Evolutionary conservation across 2,888 invertebrate genomes (phyloP), one percentile per base, ranked within the genome.

Genomic region (Drosophila bunnanda): DNA sequence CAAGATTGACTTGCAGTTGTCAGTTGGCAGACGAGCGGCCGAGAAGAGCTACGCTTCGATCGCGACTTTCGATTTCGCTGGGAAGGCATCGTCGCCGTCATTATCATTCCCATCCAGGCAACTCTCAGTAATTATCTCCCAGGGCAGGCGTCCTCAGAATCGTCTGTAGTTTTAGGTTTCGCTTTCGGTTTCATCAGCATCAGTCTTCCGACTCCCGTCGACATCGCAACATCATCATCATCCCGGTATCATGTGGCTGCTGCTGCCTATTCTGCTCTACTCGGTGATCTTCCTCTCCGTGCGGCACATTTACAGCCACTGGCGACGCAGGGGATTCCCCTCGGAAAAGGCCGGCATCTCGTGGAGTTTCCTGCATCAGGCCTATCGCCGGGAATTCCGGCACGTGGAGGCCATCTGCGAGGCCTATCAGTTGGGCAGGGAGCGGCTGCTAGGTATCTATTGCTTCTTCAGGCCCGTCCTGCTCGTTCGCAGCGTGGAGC

Each of bases 381-480:
- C 89, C 67, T 91, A 88, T 65, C 74, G 77, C 2, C 89, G 90
- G n/a, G 89, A 91, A 74, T 91, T 91, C 64, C 79, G 80, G n/a
- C 79, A 85, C 64, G 82, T 89, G 67, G 76, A 84, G 36, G 91
- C 91, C 64, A 82, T 91, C 52, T 77, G 73, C 20, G 88, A 83
- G 46, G 88, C 82, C 7, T 91, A 91, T 59, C 74, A 66, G 80
- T 90, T 92, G 38, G 88, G 90, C 0, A 79, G 77, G 12, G 86
- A 91, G 15, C 92, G 91, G 65, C 92, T 92, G 62, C 89, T 94
- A 7, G 95, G 95, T 2, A 93, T 95, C 89, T 95, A 95, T 82
- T 94, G 94, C 70, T 94, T 95, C 75, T 94, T 94, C 79, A 93
- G 94, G 48, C 95, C 95, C 10, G 94, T 94, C 22, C 90, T 96